These are phyloP conservation scores for Cossypha dichroa DNA, from an alignment of 2,797 vertebrate species.

Conservation along the genomic window DNA sequence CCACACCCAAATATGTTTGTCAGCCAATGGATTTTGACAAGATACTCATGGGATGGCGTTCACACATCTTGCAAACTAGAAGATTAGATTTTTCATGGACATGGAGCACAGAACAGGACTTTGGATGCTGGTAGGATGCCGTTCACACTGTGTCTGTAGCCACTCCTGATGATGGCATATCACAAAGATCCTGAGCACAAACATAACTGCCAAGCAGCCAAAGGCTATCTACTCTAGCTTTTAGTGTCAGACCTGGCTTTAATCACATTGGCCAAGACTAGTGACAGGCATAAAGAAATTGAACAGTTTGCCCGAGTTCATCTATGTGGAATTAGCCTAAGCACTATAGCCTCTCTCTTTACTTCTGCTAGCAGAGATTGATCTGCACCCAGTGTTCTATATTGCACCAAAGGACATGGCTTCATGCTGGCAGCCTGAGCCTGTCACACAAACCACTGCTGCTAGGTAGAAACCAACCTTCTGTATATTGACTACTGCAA, in stretches of 20 bases:
- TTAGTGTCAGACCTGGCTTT: not conserved
- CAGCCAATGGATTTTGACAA: not conserved
- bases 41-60: not conserved
- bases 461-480: not conserved
- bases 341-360: not conserved
- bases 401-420: not conserved
- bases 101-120: not conserved
- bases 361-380: not conserved
- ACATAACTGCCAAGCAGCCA: not conserved
- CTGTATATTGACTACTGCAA: not conserved
- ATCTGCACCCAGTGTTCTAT: not conserved
- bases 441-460: not conserved
- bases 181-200: not conserved
- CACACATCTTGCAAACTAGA: not conserved
- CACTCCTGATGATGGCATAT: not conserved
- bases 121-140: accelerated
- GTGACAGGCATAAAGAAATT: not conserved
- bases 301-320: not conserved
- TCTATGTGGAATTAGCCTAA: not conserved
- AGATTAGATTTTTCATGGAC: not conserved
- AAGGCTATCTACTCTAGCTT: not conserved
- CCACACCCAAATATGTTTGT: not conserved
- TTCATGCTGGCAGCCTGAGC: not conserved
- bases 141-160: not conserved
- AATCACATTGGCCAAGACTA: not conserved